phyloP scores from a whole-genome alignment of 2,888 invertebrate genomes.

The Dicranocentrus wangi region DNA sequence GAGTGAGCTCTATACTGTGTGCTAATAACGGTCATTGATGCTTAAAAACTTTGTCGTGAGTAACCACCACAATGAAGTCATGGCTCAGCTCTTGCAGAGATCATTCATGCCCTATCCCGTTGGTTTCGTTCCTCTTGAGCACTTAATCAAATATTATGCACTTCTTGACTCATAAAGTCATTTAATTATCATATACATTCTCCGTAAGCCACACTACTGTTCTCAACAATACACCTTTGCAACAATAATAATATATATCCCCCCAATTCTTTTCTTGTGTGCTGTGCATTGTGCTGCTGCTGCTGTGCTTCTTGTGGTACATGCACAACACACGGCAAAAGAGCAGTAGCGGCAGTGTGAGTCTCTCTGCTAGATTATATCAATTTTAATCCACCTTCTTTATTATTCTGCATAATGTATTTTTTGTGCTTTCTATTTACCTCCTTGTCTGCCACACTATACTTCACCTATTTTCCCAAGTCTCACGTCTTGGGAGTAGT shows the following conservation, averaged over 20 bases:
- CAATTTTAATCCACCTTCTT: too few species aligned
- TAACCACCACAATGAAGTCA: slow-evolving; percentile 20
- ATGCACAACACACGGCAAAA: too few species aligned
- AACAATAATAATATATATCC: slow-evolving; percentile 13
- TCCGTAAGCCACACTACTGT: slow-evolving; percentile 27
- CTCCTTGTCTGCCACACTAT: neutral
- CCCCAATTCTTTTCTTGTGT: neutral
- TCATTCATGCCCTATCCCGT: slow-evolving; percentile 29
- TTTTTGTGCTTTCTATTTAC: slow-evolving; percentile 6
- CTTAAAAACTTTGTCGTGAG: slow-evolving; percentile 20
- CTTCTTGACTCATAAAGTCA: slow-evolving; percentile 49
- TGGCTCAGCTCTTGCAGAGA: neutral
- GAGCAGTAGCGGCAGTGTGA: too few species aligned
- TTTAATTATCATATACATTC: slow-evolving; percentile 41
- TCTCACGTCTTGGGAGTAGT: neutral
- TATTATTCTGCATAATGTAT: slow-evolving; percentile 5
- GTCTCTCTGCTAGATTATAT: too few species aligned
- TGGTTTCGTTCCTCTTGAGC: slow-evolving; percentile 42
- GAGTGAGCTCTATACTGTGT: neutral
- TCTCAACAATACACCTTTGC: too few species aligned
- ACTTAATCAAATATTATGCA: slow-evolving; percentile 50
- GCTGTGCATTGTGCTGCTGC: too few species aligned
- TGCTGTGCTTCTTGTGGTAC: too few species aligned
- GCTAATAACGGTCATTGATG: slow-evolving; percentile 33
- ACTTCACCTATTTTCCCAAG: slow-evolving; percentile 9